Conservation (phyloP, 1,140 invertebrate genomes). For the Achroia grisella region DNA sequence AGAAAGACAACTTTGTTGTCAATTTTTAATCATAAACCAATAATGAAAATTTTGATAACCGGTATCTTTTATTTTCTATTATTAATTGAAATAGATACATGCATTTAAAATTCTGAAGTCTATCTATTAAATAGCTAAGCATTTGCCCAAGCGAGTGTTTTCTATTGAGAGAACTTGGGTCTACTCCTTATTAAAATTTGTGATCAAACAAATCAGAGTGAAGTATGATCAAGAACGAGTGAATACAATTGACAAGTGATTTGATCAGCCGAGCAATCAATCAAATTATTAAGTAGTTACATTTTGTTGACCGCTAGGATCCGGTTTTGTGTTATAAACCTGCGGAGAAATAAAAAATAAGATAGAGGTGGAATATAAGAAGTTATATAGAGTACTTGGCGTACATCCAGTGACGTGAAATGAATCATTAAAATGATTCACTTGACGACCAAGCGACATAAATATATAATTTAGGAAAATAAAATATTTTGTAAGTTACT, state of each 20-base stretch:
- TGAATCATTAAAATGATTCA: slow-evolving; percentile 34
- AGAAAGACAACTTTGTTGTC: slow-evolving; percentile 8
- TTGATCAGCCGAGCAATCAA: slow-evolving; percentile 59
- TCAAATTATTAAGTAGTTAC: slow-evolving; percentile 66
- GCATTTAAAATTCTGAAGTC: slow-evolving; percentile 24
- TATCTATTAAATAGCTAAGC: slow-evolving; percentile 37
- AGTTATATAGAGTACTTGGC: slow-evolving; percentile 38
- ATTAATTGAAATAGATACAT: slow-evolving; percentile 29
- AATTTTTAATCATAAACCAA: slow-evolving; percentile 29
- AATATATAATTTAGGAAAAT: slow-evolving; percentile 26
- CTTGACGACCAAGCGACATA: slow-evolving; percentile 50
- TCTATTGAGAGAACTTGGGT: slow-evolving; percentile 33
- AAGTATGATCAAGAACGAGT: slow-evolving; percentile 61
- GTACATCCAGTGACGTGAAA: slow-evolving; percentile 33
- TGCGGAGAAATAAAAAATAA: slow-evolving; percentile 72
- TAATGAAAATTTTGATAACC: slow-evolving; percentile 44
- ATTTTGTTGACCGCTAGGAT: slow-evolving; percentile 73
- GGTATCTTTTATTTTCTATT: slow-evolving; percentile 17
- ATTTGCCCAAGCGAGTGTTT: slow-evolving; percentile 44
- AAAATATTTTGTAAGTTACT: slow-evolving; percentile 14
- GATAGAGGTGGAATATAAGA: slow-evolving; percentile 57
- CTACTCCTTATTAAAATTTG: slow-evolving; percentile 43
- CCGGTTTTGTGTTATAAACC: slow-evolving; percentile 75
- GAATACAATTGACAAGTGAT: slow-evolving; percentile 57
- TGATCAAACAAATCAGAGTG: slow-evolving; percentile 56